Base-by-base conservation (phyloP, 2,113 vertebrate species). In the Camelus bactrianus region DNA sequence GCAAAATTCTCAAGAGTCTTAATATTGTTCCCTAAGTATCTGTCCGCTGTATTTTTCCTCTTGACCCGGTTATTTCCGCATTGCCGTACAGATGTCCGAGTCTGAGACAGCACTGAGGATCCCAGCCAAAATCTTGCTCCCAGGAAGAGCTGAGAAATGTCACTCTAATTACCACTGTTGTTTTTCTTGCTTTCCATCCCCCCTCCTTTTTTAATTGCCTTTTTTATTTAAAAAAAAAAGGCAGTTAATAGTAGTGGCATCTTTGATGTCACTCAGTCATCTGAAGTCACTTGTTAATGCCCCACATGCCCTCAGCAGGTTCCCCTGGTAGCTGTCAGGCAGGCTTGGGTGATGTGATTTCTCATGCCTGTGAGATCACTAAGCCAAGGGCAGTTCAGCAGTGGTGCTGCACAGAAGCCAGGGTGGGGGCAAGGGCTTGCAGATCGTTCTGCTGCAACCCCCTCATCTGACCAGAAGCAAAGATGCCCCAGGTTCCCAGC, bases 111-210 rank as follows among this genome's bases (percentile, higher is more conserved):
- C 81, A 73, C 28, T 54, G 13, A 87, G 83, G 84, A 85, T 73
- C 87, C 54, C 48, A 30, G 70, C 76, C 81, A 82, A 95, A 93
- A 79, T 82, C 90, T 89, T 83, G 32, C 32, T 58, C 42, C 17
- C 26, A 64, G 38, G 50, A 96, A 96, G 64, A 95, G 30, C 70
- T 89, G 69, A 93, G 89, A 93, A 92, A 62, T 52, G 46, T 75
- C 85, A 92, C 35, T 93, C 10, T 81, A 67, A 73, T 84, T 73
- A 80, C 35, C 64, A 62, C 24, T 6, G 16, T 70, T 90, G 20
- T 72, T 81, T 60, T 93, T 94, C 81, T 95, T 95, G 42, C 54
- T 72, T 93, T 95, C 32, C 54, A 50, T n/a, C 20, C 3, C 50
- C 9, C 17, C 0, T 4, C 19, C 30, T 10, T 32, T 62, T 64